Conservation (phyloP, 2,113 vertebrate species). For the Tinamus guttatus region DNA sequence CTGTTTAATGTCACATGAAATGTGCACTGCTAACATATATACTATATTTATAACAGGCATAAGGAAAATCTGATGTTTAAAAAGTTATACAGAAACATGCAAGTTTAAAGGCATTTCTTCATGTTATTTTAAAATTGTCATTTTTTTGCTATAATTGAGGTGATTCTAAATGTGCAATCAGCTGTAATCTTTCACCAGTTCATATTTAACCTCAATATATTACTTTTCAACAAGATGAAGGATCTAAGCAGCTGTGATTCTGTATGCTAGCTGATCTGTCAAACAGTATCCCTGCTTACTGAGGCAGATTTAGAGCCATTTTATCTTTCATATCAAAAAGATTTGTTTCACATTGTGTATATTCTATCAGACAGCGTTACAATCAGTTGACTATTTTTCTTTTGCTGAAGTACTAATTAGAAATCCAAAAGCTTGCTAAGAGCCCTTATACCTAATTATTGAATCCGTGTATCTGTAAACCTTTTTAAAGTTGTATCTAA, state of each 20-base stretch:
- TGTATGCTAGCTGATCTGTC: neutral
- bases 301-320: neutral
- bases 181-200: neutral
- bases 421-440: conserved; percentile 26
- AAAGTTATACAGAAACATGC: neutral
- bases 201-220: neutral
- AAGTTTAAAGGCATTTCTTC: neutral
- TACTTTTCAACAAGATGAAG: neutral
- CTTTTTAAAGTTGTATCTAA: neutral
- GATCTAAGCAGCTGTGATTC: neutral
- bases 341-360: neutral
- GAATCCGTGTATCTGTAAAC: conserved; percentile 6
- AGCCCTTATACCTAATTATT: conserved; percentile 41
- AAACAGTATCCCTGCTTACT: neutral
- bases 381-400: conserved; percentile 7
- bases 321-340: conserved; percentile 18
- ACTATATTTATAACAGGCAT: neutral
- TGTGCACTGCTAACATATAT: rapidly evolving
- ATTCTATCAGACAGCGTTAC: neutral
- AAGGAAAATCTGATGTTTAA: neutral
- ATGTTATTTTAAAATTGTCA: neutral
- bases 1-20: neutral
- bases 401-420: conserved; percentile 53
- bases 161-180: neutral
- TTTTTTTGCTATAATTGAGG: neutral